These are phyloP conservation scores for Eulithis testata DNA, from an alignment of 2,888 invertebrate genomes.

Conservation along the genomic window DNA sequence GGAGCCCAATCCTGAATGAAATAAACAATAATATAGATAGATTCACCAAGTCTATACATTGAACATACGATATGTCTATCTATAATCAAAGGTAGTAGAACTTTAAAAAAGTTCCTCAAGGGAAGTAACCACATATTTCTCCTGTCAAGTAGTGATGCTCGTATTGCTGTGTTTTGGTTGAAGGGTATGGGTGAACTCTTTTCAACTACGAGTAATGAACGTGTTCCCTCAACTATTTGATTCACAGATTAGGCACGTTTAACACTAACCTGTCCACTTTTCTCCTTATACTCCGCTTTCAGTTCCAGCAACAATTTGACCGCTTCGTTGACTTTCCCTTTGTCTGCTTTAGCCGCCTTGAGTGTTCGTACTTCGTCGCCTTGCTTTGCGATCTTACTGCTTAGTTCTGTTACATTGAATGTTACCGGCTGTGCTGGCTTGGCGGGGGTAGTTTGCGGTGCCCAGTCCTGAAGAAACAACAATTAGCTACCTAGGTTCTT, in stretches of 20 bases:
- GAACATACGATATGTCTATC: too few relatives aligned
- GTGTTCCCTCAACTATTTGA: too few relatives aligned
- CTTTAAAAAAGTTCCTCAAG: too few relatives aligned
- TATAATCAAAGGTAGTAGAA: too few relatives aligned
- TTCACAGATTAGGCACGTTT: background rate
- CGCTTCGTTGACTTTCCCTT: conserved; percentile 70
- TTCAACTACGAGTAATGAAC: too few relatives aligned
- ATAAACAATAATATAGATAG: background rate
- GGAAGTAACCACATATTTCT: too few relatives aligned
- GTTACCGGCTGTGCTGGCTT: background rate
- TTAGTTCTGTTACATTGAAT: conserved; percentile 33
- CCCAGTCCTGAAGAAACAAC: background rate
- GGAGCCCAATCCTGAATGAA: conserved; percentile 5
- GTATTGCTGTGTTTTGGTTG: too few relatives aligned
- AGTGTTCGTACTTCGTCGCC: conserved; percentile 89
- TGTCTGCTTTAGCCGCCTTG: conserved; percentile 87
- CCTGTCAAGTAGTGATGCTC: too few relatives aligned
- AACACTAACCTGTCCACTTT: conserved; percentile 53
- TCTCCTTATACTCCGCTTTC: conserved; percentile 88
- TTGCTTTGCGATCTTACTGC: conserved; percentile 75
- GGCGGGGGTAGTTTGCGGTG: background rate
- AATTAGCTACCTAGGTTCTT: background rate
- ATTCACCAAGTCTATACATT: too few relatives aligned
- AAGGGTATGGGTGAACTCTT: too few relatives aligned
- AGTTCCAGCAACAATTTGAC: conserved; percentile 85